Percentiles rank a stretch among this genome's conserved stretches.
Evolutionary conservation across 1,140 invertebrate genomes (phyloP).

Genomic region (Phenacoccus solenopsis): DNA sequence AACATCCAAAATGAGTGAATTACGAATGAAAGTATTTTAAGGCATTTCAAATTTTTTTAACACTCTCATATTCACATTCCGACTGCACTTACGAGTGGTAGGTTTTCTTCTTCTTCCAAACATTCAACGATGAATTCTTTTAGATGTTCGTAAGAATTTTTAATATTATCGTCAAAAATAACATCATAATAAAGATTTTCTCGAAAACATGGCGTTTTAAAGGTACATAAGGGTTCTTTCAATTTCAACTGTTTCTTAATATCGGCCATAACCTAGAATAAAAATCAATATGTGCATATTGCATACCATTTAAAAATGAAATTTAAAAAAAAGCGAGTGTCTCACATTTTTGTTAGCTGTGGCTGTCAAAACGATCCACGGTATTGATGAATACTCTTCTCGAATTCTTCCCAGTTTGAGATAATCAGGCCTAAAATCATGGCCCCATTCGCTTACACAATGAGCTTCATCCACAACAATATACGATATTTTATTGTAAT

Average conservation of each 20-base stretch:
- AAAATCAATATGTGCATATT: slow-evolving; percentile 12
- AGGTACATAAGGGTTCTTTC: slow-evolving; percentile 39
- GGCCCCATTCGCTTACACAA: slow-evolving; percentile 96
- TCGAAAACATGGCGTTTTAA: slow-evolving; percentile 50
- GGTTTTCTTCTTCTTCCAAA: slow-evolving; percentile 28
- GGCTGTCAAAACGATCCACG: slow-evolving; percentile 87
- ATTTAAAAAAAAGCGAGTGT: too few relatives aligned
- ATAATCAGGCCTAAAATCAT: slow-evolving; percentile 93
- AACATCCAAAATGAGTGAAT: slow-evolving; percentile 26
- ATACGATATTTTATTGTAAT: slow-evolving; percentile 41
- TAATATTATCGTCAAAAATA: slow-evolving; percentile 62
- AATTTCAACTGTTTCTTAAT: slow-evolving; percentile 42
- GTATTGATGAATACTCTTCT: slow-evolving; percentile 48
- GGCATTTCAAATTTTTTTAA: too few relatives aligned
- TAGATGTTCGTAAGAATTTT: slow-evolving; percentile 64
- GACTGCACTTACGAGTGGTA: background rate
- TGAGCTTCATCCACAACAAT: slow-evolving; percentile 89
- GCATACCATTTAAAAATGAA: background rate
- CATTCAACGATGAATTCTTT: slow-evolving; percentile 50
- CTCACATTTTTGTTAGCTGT: slow-evolving; percentile 50
- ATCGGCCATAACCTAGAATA: slow-evolving; percentile 40
- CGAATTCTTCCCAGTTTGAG: slow-evolving; percentile 57
- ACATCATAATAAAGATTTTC: slow-evolving; percentile 58
- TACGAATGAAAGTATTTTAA: too few relatives aligned
- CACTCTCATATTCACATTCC: too few relatives aligned